Evolutionary conservation across 2,888 invertebrate genomes (phyloP).

Genomic region (Hirtodrosophila duncani): DNA sequence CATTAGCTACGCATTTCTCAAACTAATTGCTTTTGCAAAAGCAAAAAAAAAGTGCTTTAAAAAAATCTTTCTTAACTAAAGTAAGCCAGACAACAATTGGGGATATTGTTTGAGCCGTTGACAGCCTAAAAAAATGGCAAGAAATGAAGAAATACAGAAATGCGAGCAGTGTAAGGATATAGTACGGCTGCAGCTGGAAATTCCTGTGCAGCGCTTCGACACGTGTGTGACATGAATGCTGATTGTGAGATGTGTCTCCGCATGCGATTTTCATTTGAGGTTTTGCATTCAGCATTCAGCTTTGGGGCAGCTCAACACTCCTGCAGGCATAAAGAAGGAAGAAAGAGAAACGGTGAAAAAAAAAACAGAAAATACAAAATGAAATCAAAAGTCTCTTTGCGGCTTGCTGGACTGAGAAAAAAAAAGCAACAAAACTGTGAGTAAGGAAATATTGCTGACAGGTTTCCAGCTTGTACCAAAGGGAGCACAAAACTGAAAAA

Average conservation of each 20-base stretch:
- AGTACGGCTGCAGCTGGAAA: too few relatives aligned
- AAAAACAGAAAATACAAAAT: conserved; percentile 16
- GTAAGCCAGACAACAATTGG: conserved; percentile 38
- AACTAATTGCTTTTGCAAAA: conserved; percentile 63
- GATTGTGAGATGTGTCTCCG: conserved; percentile 40
- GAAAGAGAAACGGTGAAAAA: too few relatives aligned
- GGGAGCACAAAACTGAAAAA: too few relatives aligned
- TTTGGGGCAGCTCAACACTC: neutral
- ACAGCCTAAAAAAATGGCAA: conserved; percentile 3
- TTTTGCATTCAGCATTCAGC: too few relatives aligned
- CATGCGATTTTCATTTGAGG: conserved; percentile 35
- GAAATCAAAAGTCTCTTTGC: conserved; percentile 42
- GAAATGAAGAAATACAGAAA: neutral
- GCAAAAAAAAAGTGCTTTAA: neutral
- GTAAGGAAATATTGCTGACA: too few relatives aligned
- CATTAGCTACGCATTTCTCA: conserved; percentile 48
- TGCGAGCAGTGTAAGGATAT: conserved; percentile 3
- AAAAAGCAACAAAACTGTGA: too few relatives aligned
- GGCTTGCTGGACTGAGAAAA: too few relatives aligned
- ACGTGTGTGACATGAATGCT: conserved; percentile 42
- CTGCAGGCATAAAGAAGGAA: conserved; percentile 1
- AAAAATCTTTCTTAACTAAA: neutral
- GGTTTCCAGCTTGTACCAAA: too few relatives aligned
- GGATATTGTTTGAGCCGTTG: conserved; percentile 14
- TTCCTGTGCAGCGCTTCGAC: conserved; percentile 39